Evolutionary conservation across 2,888 invertebrate genomes (phyloP).

Genomic region (Coelinius sp.): DNA sequence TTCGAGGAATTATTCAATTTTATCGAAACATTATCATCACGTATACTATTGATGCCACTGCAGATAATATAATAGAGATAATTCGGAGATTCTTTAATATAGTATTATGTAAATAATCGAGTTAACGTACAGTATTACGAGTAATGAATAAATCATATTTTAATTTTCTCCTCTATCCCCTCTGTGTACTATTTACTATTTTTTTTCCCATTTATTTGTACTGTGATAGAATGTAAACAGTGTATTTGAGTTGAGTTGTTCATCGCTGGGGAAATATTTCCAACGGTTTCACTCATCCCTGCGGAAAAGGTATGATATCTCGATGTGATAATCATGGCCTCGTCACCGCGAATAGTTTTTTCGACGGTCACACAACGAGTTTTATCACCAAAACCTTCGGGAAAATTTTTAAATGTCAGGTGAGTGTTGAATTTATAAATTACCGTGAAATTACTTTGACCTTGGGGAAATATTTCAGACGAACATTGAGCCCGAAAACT

Average conservation of each 20-base stretch:
- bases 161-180: conserved; percentile 54
- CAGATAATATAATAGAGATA: conserved; percentile 14
- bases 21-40: not conserved
- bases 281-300: not conserved
- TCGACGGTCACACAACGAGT: conserved; percentile 44
- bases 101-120: conserved; percentile 64
- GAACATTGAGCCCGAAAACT: conserved; percentile 51
- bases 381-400: conserved; percentile 53
- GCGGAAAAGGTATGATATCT: not conserved
- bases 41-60: conserved; percentile 4
- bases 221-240: conserved; percentile 7
- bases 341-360: conserved; percentile 55
- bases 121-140: conserved; percentile 69
- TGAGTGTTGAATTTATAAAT: conserved; percentile 36
- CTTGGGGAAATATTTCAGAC: conserved; percentile 42
- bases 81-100: conserved; percentile 22
- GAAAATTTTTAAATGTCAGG: conserved; percentile 48
- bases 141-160: conserved; percentile 63
- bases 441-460: not conserved
- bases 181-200: conserved; percentile 24
- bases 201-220: not conserved
- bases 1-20: not conserved
- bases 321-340: conserved; percentile 52
- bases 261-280: not conserved
- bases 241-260: not conserved